Percentiles rank a stretch among this genome's conserved stretches.
Conservation (phyloP, 2,888 invertebrate genomes). For the Linnaemya vulpina region DNA sequence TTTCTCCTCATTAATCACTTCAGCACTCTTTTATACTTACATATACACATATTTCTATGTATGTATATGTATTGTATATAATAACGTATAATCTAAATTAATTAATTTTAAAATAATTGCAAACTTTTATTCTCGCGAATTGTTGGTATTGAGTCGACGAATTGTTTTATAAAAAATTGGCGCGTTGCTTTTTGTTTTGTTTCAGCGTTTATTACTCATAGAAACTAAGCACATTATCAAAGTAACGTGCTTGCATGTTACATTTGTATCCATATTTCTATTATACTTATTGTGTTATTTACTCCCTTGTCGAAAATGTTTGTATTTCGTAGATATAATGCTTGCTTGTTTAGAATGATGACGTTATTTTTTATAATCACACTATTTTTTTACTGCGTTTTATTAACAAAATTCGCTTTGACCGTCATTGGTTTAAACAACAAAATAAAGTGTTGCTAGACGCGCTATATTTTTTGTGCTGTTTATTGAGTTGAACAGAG, state of each 20-base stretch:
- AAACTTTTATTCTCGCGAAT: background rate
- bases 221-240: slow-evolving; percentile 5
- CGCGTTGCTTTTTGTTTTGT: slow-evolving; percentile 42
- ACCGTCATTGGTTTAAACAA: slow-evolving; percentile 46
- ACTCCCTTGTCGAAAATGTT: slow-evolving; percentile 16
- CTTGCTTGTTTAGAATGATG: slow-evolving; percentile 51
- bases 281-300: slow-evolving; percentile 26
- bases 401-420: slow-evolving; percentile 48
- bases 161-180: slow-evolving; percentile 30
- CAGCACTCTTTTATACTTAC: too few relatives aligned
- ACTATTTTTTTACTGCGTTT: slow-evolving; percentile 48
- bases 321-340: slow-evolving; percentile 6
- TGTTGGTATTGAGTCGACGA: background rate
- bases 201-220: slow-evolving; percentile 26
- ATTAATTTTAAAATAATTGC: background rate
- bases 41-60: too few relatives aligned
- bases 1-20: too few relatives aligned
- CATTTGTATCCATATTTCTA: slow-evolving; percentile 21
- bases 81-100: too few relatives aligned
- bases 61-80: too few relatives aligned
- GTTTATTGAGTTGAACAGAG: background rate
- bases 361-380: slow-evolving; percentile 52
- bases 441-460: slow-evolving; percentile 23
- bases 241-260: slow-evolving; percentile 42
- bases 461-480: slow-evolving; percentile 1